Evolutionary conservation across 2,113 vertebrate genomes (phyloP).

Genomic region (Phylloscopus whistleri): DNA sequence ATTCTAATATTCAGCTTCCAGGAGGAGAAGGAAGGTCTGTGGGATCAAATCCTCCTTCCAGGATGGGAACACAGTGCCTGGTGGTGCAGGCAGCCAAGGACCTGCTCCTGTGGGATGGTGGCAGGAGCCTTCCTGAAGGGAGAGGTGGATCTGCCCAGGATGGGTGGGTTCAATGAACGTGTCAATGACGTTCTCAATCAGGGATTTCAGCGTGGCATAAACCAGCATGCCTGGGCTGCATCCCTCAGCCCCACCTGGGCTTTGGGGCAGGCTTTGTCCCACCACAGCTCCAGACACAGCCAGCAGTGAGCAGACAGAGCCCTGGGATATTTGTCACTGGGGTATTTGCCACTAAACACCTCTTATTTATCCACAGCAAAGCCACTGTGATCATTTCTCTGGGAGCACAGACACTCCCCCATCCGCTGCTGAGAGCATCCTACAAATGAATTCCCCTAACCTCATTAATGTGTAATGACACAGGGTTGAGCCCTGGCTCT

Average conservation of each 20-base stretch:
- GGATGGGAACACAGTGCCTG: background rate
- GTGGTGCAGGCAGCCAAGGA: background rate
- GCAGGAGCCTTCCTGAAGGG: background rate
- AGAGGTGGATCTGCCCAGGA: background rate
- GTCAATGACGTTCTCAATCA: background rate
- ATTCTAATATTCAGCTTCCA: constrained; percentile 31
- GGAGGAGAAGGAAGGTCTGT: background rate
- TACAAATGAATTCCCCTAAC: background rate
- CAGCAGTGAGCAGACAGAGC: background rate
- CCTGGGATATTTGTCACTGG: rapidly evolving
- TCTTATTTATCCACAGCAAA: background rate
- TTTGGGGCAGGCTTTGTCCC: background rate
- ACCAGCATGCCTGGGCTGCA: rapidly evolving
- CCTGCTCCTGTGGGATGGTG: background rate
- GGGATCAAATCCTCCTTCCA: background rate
- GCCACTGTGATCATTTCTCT: background rate
- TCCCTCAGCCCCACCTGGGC: background rate
- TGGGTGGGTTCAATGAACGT: rapidly evolving
- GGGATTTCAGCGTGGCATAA: background rate
- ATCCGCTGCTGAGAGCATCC: background rate
- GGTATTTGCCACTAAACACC: rapidly evolving
- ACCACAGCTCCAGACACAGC: background rate
- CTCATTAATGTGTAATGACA: background rate
- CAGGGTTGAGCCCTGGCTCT: background rate
- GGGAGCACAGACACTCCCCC: too few relatives aligned